Evolutionary conservation across 2,888 invertebrate genomes (phyloP), one percentile per base, ranked within the genome.

Genomic region (Drosophila mettleri): DNA sequence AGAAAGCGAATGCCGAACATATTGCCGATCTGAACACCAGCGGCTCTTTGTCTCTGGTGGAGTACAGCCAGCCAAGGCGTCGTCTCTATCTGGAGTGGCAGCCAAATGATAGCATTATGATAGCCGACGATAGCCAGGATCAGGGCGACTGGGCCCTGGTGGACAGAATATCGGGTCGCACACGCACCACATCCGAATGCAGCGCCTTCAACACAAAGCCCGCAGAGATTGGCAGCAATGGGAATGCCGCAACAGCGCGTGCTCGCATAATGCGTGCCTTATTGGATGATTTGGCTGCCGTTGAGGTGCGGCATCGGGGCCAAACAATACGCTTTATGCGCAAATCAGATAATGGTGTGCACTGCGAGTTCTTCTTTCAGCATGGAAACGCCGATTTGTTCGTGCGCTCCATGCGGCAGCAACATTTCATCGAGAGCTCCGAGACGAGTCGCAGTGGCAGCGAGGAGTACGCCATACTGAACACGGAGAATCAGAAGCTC

Each of bases 141-240:
- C 96, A 96, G 86, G 97, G 96, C 88, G 92, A 92, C 29, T 97
- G 97, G 97, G 96, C 96, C 0, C 93, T 97, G 61, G 96, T 97
- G 18, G 96, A 96, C 86, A 95, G 96, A 43, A 95, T 92, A 59
- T 89, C 91, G 2, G 85, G 88, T 16, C 91, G 90, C 78, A 92
- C 78, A 66, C 93, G 92, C 6, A 92, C 91, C 24, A 84, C 67
- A 73, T 92, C 92, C 9, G 92, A 92, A 71, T 92, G 92, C 60
- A 89, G 83, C 14, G 91, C 90, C 2, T 92, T 92, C 49, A 92
- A 92, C 57, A 91, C 90, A 76, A 92, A 91, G 58, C 89, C 90
- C 14, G 65, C 75, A 2, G 90, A 86, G 18, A 2, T 62, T 12
- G 67, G 71, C n/a, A 70, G 61, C 34, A 72, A 64, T 45, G 72